Evolutionary conservation across 2,797 vertebrate species (phyloP).

Genomic region (Alauda arvensis): DNA sequence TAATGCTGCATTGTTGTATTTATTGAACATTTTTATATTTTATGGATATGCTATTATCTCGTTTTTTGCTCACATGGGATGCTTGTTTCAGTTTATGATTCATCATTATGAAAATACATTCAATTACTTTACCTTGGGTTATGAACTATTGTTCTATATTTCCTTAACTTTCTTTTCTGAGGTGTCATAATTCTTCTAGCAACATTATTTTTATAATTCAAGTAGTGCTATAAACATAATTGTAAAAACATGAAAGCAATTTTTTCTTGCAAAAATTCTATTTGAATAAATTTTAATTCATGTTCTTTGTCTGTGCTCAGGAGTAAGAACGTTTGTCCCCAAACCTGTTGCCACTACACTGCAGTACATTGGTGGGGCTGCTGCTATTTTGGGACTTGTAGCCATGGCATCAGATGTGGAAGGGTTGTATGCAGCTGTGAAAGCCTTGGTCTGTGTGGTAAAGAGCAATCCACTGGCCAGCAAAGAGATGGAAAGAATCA

Average conservation of each 20-base stretch:
- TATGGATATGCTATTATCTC: not conserved
- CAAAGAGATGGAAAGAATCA: constrained; percentile 98
- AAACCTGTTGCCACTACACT: constrained; percentile 94
- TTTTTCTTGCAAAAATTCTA: not conserved
- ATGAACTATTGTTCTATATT: not conserved
- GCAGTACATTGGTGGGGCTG: constrained; percentile 94
- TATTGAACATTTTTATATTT: not conserved
- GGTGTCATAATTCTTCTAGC: not conserved
- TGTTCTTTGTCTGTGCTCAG: constrained; percentile 65
- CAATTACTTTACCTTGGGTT: not conserved
- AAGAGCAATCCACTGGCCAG: constrained; percentile 97
- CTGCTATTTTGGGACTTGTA: constrained; percentile 94
- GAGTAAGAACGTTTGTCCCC: constrained; percentile 92
- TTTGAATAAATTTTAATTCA: not conserved
- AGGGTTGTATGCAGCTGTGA: constrained; percentile 95
- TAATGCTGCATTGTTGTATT: not conserved
- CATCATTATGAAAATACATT: not conserved
- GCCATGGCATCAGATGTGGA: constrained; percentile 98
- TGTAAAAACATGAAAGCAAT: too few species aligned
- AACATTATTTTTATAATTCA: not conserved
- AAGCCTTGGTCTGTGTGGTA: constrained; percentile 95
- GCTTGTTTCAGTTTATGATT: not conserved
- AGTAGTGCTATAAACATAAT: not conserved
- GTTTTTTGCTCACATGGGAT: not conserved
- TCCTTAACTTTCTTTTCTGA: not conserved